Percentiles rank a stretch among this genome's conserved stretches.
phyloP scores from a whole-genome alignment of 1,140 invertebrate species.

The Octopus sinensis region DNA sequence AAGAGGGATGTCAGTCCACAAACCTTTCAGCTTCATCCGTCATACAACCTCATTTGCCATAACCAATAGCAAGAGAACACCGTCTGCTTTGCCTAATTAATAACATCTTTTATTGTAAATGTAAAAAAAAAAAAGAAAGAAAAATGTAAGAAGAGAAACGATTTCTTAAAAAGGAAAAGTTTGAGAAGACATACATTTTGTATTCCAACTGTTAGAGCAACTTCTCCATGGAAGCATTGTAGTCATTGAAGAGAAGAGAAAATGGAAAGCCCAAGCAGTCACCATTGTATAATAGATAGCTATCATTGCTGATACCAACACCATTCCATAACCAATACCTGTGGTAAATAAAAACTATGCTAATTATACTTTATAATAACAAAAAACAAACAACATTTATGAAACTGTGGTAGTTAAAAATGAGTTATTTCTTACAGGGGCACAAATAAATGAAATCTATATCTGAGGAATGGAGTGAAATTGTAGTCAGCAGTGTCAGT shows the following conservation, averaged over 20 bases:
- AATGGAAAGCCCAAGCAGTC: slow-evolving; percentile 60
- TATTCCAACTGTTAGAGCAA: slow-evolving; percentile 51
- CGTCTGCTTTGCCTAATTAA: not conserved
- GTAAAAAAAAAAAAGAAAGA: too few species aligned
- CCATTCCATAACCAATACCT: slow-evolving; percentile 79
- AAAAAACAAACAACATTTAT: too few species aligned
- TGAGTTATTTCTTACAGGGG: too few species aligned
- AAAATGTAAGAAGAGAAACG: not conserved
- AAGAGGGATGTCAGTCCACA: too few species aligned
- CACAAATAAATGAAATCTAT: too few species aligned
- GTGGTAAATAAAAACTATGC: too few species aligned
- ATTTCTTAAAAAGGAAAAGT: not conserved
- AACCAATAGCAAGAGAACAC: not conserved
- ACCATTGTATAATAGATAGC: slow-evolving; percentile 61
- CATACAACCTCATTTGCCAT: too few species aligned
- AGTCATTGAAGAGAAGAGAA: slow-evolving; percentile 54
- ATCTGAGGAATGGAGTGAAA: too few species aligned
- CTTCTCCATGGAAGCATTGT: slow-evolving; percentile 48
- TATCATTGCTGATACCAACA: slow-evolving; percentile 58
- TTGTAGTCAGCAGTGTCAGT: too few species aligned
- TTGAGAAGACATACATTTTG: slow-evolving; percentile 36
- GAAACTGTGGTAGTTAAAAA: too few species aligned
- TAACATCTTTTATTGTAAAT: not conserved
- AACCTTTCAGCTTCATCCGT: too few species aligned
- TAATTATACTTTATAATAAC: too few species aligned